Conservation (phyloP, 2,113 vertebrate species). For the Nesoenas mayeri region DNA sequence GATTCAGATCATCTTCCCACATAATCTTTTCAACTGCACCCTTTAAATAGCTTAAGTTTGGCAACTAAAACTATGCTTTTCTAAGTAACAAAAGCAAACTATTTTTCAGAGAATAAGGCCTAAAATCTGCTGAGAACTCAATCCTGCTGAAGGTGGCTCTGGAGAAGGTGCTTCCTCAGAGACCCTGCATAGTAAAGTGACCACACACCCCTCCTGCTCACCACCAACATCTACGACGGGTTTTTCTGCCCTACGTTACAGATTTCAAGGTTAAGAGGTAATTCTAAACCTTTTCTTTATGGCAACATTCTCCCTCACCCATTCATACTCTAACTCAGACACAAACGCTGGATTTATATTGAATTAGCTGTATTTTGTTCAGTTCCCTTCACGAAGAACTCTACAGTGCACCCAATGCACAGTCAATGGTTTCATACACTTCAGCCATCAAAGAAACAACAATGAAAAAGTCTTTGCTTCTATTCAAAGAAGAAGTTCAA, state of each 20-base stretch:
- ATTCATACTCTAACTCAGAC: not conserved
- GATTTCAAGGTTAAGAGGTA: not conserved
- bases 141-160: not conserved
- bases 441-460: not conserved
- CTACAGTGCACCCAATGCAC: not conserved
- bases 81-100: not conserved
- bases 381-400: not conserved
- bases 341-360: not conserved
- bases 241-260: accelerated
- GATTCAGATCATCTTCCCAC: not conserved
- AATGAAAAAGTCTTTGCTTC: no score
- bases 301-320: not conserved
- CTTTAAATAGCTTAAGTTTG: not conserved
- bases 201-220: not conserved
- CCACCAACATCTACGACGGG: not conserved
- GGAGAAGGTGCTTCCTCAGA: not conserved
- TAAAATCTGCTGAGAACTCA: not conserved
- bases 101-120: not conserved
- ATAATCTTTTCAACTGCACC: not conserved
- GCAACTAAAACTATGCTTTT: not conserved
- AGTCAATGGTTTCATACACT: not conserved
- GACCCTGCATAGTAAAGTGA: not conserved
- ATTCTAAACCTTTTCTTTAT: not conserved
- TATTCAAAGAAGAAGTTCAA: not conserved
- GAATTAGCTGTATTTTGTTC: not conserved